Evolutionary conservation across 2,797 vertebrate species (phyloP).

Genomic region (Arctocebus calabarensis): DNA sequence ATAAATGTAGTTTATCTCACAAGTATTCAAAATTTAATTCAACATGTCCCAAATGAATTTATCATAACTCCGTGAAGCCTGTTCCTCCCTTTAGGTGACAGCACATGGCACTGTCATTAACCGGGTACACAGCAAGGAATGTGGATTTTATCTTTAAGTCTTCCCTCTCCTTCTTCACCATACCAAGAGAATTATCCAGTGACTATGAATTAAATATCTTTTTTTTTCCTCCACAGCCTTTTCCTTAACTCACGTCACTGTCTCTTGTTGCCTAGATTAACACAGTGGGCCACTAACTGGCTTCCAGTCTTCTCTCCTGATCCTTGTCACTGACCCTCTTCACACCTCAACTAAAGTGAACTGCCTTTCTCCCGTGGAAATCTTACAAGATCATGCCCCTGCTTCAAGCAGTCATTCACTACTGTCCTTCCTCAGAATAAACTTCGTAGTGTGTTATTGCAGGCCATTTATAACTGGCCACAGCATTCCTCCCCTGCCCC

Average conservation of each 20-base stretch:
- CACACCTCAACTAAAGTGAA: background rate
- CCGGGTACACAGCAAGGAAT: background rate
- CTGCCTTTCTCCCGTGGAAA: constrained; percentile 13
- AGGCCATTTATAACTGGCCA: background rate
- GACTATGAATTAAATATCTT: background rate
- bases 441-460: background rate
- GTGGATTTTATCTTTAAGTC: background rate
- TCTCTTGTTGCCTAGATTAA: background rate
- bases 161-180: background rate
- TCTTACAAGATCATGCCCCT: background rate
- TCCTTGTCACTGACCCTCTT: background rate
- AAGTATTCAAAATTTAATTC: background rate
- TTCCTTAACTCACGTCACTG: background rate
- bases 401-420: constrained; percentile 50
- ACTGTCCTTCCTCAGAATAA: constrained; percentile 51
- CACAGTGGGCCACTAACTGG: background rate
- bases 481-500: background rate
- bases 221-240: background rate
- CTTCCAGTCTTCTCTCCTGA: background rate
- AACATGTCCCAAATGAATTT: background rate
- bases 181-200: background rate
- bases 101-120: background rate
- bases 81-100: background rate
- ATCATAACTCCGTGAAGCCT: background rate
- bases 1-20: background rate